Evolutionary conservation across 2,113 vertebrate genomes (phyloP), one percentile per base, ranked within the genome.

Genomic region (Anthoscopus minutus): DNA sequence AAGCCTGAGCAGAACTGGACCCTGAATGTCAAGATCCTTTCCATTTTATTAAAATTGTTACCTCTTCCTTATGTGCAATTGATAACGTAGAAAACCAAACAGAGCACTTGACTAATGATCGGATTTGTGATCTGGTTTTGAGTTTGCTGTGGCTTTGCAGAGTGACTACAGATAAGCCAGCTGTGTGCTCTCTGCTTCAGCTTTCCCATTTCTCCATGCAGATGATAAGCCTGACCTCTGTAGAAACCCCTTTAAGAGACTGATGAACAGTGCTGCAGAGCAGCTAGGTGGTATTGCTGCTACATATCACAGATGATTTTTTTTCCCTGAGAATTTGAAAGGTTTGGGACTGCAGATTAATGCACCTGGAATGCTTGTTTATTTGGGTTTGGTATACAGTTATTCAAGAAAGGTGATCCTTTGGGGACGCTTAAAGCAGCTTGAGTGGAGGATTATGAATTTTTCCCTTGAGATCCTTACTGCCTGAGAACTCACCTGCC

Each of bases 61-160:
- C 15, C 4, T 83, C 42, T 73, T 45, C 27, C n/a, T 62, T 74
- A 28, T 0, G 1, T 44, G 28, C 40, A 69, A 73, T 15, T 54
- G 40, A 3, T 72, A 56, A 35, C 0, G 0, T 22, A 48, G 45
- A 9, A 44, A 57, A 72, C 21, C 0, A 12, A 44, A 57, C 15
- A 60, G 44, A 84, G n/a, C 13, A 4, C n/a, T 79, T 79, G 37
- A 40, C 37, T 45, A 28, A 13, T 12, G 5, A 31, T 22, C 21
- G 18, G 56, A 51, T 53, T 24, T 33, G 19, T 22, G 7, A 35
- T 45, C 27, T 60, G 53, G 10, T 81, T 77, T 86, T 45, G 65
- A 25, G 35, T 79, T 85, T 61, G 61, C 28, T 64, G 0, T 28
- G 31, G 65, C 60, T 81, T 40, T 91, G 69, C 3, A 8, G 42